phyloP scores from a whole-genome alignment of 2,888 invertebrate species.

The Lepidochrysops patricia region DNA sequence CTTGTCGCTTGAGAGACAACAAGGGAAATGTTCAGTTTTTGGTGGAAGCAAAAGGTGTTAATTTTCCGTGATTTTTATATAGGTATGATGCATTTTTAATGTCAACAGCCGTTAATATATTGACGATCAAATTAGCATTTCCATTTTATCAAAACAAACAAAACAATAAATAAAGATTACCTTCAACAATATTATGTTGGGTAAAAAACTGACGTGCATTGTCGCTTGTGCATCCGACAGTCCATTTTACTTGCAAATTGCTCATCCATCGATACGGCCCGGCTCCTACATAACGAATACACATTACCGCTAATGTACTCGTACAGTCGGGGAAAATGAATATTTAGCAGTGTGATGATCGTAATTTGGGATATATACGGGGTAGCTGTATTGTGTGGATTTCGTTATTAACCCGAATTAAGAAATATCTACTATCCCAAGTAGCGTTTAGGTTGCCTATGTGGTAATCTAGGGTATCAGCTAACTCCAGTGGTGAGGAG shows the following conservation, averaged over 20 bases:
- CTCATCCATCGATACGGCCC: conserved; percentile 53
- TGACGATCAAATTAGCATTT: not conserved
- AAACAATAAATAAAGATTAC: not conserved
- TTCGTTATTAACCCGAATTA: too few species aligned
- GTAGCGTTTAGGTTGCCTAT: too few species aligned
- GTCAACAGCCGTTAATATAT: not conserved
- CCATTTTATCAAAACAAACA: not conserved
- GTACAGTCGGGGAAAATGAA: not conserved
- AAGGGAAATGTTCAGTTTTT: too few species aligned
- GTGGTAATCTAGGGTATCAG: too few species aligned
- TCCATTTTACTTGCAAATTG: conserved; percentile 70
- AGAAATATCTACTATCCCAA: too few species aligned
- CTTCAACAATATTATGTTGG: conserved; percentile 33
- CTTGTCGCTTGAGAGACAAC: too few species aligned
- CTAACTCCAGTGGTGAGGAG: too few species aligned
- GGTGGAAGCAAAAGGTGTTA: too few species aligned
- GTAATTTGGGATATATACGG: too few species aligned
- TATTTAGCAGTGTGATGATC: not conserved
- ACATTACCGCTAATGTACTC: conserved; percentile 15
- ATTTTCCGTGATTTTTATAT: too few species aligned
- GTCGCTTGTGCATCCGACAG: conserved; percentile 49
- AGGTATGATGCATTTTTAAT: not conserved
- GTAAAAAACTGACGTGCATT: conserved; percentile 41
- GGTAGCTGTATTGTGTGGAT: too few species aligned
- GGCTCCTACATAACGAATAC: conserved; percentile 30